These are phyloP conservation scores for Xiphophorus birchmanni DNA, from an alignment of 2,797 vertebrate species.

Conservation along the genomic window DNA sequence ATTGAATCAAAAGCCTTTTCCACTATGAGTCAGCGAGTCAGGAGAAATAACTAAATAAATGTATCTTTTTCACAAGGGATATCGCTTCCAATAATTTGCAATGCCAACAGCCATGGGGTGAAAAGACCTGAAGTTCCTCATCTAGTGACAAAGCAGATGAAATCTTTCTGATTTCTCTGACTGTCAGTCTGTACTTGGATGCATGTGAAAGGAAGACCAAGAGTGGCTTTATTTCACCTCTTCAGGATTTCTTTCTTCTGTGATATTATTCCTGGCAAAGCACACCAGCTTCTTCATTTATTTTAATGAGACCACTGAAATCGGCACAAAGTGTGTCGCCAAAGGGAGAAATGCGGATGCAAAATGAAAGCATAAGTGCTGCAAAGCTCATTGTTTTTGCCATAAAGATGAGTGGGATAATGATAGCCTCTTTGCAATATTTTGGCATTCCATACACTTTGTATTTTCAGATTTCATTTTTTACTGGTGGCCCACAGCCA, in stretches of 20 bases:
- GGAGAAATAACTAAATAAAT: not conserved
- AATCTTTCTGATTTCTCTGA: not conserved
- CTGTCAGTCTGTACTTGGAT: not conserved
- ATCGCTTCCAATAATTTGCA: not conserved
- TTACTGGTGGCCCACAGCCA: slow-evolving; percentile 11
- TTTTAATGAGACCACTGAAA: not conserved
- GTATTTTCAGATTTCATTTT: slow-evolving; percentile 35
- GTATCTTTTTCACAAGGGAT: not conserved
- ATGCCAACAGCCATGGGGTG: not conserved
- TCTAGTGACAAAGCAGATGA: not conserved
- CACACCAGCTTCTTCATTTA: not conserved
- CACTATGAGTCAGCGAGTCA: not conserved
- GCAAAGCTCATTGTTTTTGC: not conserved
- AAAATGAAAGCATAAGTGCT: not conserved
- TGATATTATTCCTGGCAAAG: not conserved
- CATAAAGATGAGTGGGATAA: slow-evolving; percentile 7
- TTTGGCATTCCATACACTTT: slow-evolving; percentile 14
- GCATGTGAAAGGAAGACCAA: not conserved
- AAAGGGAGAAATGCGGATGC: not conserved
- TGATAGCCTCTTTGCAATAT: not conserved
- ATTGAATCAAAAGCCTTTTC: not conserved
- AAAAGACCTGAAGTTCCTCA: not conserved
- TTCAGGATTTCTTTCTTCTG: not conserved
- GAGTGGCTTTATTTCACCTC: not conserved
- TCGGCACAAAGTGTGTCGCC: not conserved